Evolutionary conservation across 2,797 vertebrate species (phyloP).

Genomic region (Peromyscus eremicus): DNA sequence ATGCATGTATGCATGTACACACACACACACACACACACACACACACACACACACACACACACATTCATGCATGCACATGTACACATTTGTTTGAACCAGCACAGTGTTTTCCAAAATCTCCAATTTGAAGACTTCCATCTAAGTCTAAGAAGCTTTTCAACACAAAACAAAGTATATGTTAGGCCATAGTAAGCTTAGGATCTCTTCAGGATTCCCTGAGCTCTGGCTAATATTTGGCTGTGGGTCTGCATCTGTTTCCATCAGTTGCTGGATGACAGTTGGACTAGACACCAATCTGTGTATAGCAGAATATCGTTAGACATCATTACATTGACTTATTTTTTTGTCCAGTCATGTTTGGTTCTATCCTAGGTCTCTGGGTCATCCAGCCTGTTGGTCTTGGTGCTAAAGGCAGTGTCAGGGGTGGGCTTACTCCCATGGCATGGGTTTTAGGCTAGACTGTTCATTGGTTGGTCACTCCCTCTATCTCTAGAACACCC

Average conservation of each 20-base stretch:
- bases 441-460: too few relatives aligned
- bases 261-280: not conserved
- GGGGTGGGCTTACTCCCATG: not conserved
- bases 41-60: not conserved
- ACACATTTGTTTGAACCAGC: not conserved
- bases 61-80: too few relatives aligned
- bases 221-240: not conserved
- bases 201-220: not conserved
- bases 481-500: too few relatives aligned
- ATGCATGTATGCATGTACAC: not conserved
- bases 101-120: not conserved
- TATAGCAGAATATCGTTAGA: not conserved
- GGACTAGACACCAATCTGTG: not conserved
- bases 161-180: not conserved
- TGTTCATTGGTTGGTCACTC: too few relatives aligned
- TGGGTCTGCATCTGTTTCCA: not conserved
- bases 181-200: not conserved
- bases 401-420: not conserved
- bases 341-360: not conserved
- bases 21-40: too few relatives aligned
- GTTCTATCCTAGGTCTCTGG: not conserved
- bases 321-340: not conserved
- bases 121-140: not conserved
- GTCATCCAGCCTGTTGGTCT: not conserved
- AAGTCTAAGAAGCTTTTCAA: conserved; percentile 14